Evolutionary conservation across 2,797 vertebrate genomes (phyloP).

Genomic region (Myiotriccus ornatus): DNA sequence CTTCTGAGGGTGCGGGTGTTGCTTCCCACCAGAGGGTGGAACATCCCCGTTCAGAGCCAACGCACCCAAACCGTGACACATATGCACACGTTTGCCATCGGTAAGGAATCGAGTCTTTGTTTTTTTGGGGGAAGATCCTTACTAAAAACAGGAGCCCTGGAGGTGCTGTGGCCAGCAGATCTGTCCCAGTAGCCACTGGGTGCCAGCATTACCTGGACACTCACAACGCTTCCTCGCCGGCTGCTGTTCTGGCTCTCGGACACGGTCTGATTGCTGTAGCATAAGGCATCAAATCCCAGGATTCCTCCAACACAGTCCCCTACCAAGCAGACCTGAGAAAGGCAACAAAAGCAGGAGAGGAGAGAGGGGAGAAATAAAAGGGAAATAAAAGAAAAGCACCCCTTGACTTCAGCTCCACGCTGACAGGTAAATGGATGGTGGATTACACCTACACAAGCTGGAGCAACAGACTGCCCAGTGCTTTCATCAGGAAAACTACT

Average conservation of each 20-base stretch:
- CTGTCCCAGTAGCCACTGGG: neutral
- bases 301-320: conserved; percentile 97
- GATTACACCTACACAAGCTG: neutral
- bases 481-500: neutral
- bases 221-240: conserved; percentile 90
- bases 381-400: neutral
- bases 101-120: neutral
- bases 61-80: neutral
- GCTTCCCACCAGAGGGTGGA: neutral
- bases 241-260: conserved; percentile 95
- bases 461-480: neutral
- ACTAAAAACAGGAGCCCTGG: neutral
- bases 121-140: neutral
- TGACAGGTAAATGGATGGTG: neutral
- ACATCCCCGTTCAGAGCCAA: neutral
- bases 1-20: neutral
- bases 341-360: neutral
- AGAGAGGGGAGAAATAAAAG: neutral
- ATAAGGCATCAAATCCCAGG: conserved; percentile 94
- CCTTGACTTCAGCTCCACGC: neutral
- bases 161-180: neutral
- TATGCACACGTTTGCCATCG: neutral
- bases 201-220: conserved; percentile 84
- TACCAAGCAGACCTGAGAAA: conserved; percentile 90
- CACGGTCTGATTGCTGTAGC: conserved; percentile 88